Percentiles rank a stretch among this genome's conserved stretches.
Evolutionary conservation across 1,140 invertebrate genomes (phyloP).

Genomic region (Musca vetustissima): DNA sequence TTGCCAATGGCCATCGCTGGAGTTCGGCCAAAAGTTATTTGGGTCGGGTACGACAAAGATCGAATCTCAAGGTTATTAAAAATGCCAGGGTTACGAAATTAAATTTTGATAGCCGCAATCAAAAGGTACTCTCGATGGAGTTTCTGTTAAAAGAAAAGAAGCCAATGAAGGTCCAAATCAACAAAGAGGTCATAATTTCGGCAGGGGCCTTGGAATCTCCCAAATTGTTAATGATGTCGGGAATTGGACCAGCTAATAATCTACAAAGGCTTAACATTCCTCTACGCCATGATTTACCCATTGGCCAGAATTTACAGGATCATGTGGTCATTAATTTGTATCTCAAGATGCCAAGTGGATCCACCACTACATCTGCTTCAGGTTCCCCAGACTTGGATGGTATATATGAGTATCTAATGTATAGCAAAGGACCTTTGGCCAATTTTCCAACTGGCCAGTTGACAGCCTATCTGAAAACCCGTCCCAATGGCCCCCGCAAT

Average conservation of each 20-base stretch:
- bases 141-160: constrained; percentile 44
- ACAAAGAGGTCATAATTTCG: constrained; percentile 72
- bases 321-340: constrained; percentile 57
- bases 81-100: constrained; percentile 67
- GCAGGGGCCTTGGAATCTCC: constrained; percentile 73
- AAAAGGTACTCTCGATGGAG: constrained; percentile 58
- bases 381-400: constrained; percentile 52
- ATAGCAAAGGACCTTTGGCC: constrained; percentile 34
- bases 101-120: constrained; percentile 67
- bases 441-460: constrained; percentile 53
- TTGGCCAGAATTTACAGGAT: constrained; percentile 76
- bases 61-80: constrained; percentile 67
- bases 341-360: constrained; percentile 66
- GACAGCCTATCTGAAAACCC: constrained; percentile 78
- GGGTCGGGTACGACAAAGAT: constrained; percentile 51
- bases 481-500: constrained; percentile 75
- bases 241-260: constrained; percentile 71
- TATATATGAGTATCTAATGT: constrained; percentile 38
- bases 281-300: constrained; percentile 67
- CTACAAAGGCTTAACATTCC: constrained; percentile 62
- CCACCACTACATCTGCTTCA: constrained; percentile 67
- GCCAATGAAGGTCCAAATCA: constrained; percentile 61
- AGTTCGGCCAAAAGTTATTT: constrained; percentile 56
- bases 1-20: constrained; percentile 52
- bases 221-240: constrained; percentile 76